Evolutionary conservation across 2,797 vertebrate genomes (phyloP), one percentile per base, ranked within the genome.

Genomic region (Coregonus suidteri): DNA sequence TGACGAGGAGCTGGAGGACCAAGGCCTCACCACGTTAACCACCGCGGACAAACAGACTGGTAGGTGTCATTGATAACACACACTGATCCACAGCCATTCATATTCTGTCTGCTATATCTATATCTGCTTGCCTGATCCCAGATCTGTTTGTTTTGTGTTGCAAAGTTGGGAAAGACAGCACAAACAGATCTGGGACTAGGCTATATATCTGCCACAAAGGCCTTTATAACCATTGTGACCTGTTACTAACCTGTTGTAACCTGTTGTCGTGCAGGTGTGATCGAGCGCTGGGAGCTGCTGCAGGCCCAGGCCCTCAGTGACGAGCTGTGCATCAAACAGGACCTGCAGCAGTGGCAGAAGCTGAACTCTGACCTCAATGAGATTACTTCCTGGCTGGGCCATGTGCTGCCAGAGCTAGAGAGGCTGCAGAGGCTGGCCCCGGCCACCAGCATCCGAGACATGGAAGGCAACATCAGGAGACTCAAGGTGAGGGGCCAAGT

Each of bases 251-350:
- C 30, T 30, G 9, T 30, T 31, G 1, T 5, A 7, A 5, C 6
- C 15, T 62, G 2, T 65, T 37, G 13, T 41, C 30, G 15, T 31
- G 7, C 87, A 99, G 98, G 95, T 47, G 92, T 95, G 85, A 96
- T 97, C n/a, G 95, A 95, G 83, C 95, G 95, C 80, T 98, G 97
- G 97, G 96, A 98, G 87, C 93, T 97, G 81, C 87, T 96, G 0
- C 95, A 95, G 79, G 95, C 93, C 0, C 95, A 93, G 64, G 91
- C 91, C 59, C 85, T 93, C 65, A 87, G 74, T 77, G 82, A 81
- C 1, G 88, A 95, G 68, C 82, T 91, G 0, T 81, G 91, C 68
- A 74, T 90, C 76, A 92, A 93, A 77, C 93, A 94, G 75, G 91
- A 91, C 64, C 77, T 92, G 81, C 90, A 96, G 88, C 94, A 93